phyloP scores from a whole-genome alignment of 2,797 vertebrate species.

The Platyrinchus mystaceus region DNA sequence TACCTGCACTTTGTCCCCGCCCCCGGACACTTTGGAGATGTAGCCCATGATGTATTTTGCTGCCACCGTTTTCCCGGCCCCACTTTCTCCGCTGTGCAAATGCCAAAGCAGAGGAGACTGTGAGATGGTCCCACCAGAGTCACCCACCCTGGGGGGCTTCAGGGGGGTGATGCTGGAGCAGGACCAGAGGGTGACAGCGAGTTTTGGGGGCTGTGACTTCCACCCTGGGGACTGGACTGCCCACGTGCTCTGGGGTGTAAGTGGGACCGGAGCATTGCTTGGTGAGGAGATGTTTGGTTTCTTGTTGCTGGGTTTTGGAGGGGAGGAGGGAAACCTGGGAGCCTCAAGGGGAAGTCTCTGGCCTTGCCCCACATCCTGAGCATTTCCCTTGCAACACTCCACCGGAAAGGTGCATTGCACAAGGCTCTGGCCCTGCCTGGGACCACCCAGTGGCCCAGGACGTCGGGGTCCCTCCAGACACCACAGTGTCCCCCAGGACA shows the following conservation, averaged over 20 bases:
- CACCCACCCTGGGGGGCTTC: fast-evolving
- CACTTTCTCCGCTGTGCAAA: slow-evolving; percentile 88
- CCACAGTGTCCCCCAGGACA: background rate
- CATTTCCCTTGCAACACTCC: background rate
- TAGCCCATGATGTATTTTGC: slow-evolving; percentile 99
- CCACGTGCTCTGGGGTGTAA: background rate
- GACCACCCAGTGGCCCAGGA: background rate
- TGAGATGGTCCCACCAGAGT: background rate
- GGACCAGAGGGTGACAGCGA: background rate
- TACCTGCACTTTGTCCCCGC: slow-evolving; percentile 97
- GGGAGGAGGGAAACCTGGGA: background rate
- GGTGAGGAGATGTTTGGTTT: background rate
- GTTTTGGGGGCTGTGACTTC: background rate
- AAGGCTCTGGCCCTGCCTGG: background rate
- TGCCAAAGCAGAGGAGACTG: background rate
- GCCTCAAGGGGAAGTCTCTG: background rate
- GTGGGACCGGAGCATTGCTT: background rate
- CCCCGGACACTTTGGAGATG: slow-evolving; percentile 97
- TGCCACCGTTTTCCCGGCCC: slow-evolving; percentile 96
- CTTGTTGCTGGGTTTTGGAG: background rate
- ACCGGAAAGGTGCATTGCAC: background rate
- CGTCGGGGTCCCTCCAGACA: fast-evolving
- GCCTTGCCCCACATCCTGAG: slow-evolving; percentile 48
- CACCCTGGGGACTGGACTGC: background rate
- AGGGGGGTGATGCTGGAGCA: background rate